A percentile compares a stretch with the other conserved stretches of the same genome.
These are phyloP conservation scores for Berghia stephanieae DNA, from an alignment of 1,140 invertebrate genomes.

Conservation along the genomic window DNA sequence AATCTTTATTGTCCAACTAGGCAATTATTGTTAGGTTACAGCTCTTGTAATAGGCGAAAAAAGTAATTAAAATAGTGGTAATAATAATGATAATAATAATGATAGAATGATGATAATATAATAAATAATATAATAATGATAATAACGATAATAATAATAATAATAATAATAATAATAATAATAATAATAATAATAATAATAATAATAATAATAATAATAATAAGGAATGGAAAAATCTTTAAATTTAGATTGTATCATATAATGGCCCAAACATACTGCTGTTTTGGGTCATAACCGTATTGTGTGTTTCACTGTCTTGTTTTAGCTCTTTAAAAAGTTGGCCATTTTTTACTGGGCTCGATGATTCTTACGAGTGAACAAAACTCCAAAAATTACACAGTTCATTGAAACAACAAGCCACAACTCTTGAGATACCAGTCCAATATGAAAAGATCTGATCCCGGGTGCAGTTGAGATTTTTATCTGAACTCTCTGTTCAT, in stretches of 20 bases:
- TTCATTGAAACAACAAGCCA: too few species aligned
- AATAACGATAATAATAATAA: background rate
- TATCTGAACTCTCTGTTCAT: too few species aligned
- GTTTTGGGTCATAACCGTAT: background rate
- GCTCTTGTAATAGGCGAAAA: too few species aligned
- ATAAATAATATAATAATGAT: background rate
- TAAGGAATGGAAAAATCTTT: background rate
- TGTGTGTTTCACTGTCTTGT: background rate
- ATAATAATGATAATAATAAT: background rate
- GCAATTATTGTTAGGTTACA: background rate
- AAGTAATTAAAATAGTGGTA: background rate
- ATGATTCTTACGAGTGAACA: too few species aligned
- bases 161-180: constrained; percentile 9
- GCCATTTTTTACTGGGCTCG: too few species aligned
- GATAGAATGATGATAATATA: background rate
- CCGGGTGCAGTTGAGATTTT: too few species aligned
- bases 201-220: constrained; percentile 5
- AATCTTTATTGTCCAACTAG: background rate
- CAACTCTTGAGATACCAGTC: too few species aligned
- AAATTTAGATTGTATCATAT: background rate
- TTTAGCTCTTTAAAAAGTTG: too few species aligned
- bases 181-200: constrained; percentile 5
- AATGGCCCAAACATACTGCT: background rate
- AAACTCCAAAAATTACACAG: too few species aligned
- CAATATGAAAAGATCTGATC: too few species aligned